Base-by-base conservation (phyloP, 2,797 vertebrate genomes). In the Chiropotes sagulatus region DNA sequence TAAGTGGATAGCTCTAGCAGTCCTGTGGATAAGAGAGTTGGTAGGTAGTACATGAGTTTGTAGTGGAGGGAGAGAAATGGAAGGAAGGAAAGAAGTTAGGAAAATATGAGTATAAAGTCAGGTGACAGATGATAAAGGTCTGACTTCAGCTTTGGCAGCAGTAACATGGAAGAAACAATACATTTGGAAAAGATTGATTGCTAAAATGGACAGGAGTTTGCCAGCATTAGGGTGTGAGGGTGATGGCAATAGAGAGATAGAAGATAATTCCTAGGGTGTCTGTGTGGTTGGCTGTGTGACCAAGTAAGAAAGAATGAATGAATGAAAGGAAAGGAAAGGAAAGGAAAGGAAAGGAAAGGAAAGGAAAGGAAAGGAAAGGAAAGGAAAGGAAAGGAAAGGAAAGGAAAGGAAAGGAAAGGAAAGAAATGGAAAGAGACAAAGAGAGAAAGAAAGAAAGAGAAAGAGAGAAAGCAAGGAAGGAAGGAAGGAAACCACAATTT, bases 311-410 rank as follows among this genome's bases (percentile, higher is more conserved):
- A 54, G 28, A 13, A 30, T 2, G 11, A 5, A 28, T 11, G 26
- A 12, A 58, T 2, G 12, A 5, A 58, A 26, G 54, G 4, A 10
- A 4, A n/a, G n/a, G 10, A 26, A 24, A 24, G 10, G 5, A 2
- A 5, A n/a, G n/a, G 57, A 5, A 13, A 57, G 54, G 4, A 10
- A 4, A n/a, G n/a, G 10, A 26, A 24, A 24, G 10, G 5, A 2
- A 5, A n/a, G n/a, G 57, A 5, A 13, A 57, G 14, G 12, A 5
- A 58, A 26, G 54, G 4, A 10, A 4, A n/a, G n/a, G 10, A 26
- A 24, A 24, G 10, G 5, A 2, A 5, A n/a, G n/a, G 57, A 5
- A 13, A 57, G n/a, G n/a, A n/a, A n/a, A n/a, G n/a, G n/a, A n/a
- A n/a, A n/a, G n/a, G n/a, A n/a, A 52, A 57, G 54, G 2, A 57